phyloP scores from a whole-genome alignment of 2,797 vertebrate species.

The Ctenopoma multispine region DNA sequence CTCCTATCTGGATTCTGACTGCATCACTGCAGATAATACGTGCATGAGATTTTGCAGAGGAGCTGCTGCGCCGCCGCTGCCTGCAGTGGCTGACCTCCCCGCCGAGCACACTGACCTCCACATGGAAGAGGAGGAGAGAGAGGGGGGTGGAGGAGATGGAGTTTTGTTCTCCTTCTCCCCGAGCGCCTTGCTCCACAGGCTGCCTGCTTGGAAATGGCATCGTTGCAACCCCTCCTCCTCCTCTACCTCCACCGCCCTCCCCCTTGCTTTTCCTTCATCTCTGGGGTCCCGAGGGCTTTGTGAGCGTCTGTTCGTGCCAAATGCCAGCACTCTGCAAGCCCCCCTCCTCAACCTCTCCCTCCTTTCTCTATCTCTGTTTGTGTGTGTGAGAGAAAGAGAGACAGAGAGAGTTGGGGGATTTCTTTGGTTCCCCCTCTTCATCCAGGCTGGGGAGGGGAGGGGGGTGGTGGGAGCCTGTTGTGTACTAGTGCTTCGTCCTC shows the following conservation, averaged over 20 bases:
- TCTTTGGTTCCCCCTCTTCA: slow-evolving; percentile 60
- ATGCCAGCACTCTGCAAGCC: slow-evolving; percentile 67
- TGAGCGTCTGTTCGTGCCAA: slow-evolving; percentile 74
- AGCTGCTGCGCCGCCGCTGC: slow-evolving; percentile 26
- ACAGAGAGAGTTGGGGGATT: slow-evolving; percentile 48
- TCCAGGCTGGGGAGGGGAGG: slow-evolving; percentile 35
- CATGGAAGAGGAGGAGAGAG: slow-evolving; percentile 27
- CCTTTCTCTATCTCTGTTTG: slow-evolving; percentile 8
- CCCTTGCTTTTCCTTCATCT: slow-evolving; percentile 58
- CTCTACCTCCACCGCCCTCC: slow-evolving; percentile 4
- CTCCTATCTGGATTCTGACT: slow-evolving; percentile 17
- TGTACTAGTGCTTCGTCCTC: slow-evolving; percentile 40
- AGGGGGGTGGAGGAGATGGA: slow-evolving; percentile 9
- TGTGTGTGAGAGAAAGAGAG: slow-evolving; percentile 31
- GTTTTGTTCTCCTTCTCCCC: slow-evolving; percentile 58
- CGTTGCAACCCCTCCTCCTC: slow-evolving; percentile 37
- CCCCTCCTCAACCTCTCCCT: slow-evolving; percentile 7
- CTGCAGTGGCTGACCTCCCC: slow-evolving; percentile 53
- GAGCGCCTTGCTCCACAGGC: slow-evolving; percentile 60
- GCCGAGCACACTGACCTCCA: slow-evolving; percentile 54
- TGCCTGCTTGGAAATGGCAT: slow-evolving; percentile 69
- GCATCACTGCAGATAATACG: slow-evolving; percentile 32
- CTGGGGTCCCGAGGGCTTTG: slow-evolving; percentile 63
- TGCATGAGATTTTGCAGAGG: slow-evolving; percentile 35
- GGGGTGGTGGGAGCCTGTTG: slow-evolving; percentile 36